Base-by-base conservation (phyloP, 2,888 invertebrate genomes). In the Tachina fera region DNA sequence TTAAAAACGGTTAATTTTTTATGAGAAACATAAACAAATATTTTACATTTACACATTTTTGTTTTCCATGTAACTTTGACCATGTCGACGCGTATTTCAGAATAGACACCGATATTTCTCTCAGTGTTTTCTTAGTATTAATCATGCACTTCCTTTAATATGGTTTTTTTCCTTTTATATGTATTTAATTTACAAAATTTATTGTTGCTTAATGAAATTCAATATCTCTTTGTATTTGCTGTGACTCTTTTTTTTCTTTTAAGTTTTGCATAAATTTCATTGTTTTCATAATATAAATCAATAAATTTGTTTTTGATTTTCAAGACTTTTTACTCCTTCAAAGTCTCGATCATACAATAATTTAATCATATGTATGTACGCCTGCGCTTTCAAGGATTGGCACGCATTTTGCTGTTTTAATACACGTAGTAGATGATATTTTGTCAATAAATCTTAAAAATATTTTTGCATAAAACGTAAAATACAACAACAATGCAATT, bases 381-480 rank as follows among this genome's bases (percentile, higher is more conserved):
- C 86, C 86, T 86, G 86, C 86, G 86, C 86, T 77, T 81, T 81
- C 81, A 83, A 86, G 86, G 86, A 86, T 86, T 80, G 86, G 86
- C 86, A 74, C 39, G 31, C 4, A 39, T 19, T 16, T 39, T 39
- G 41, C 13, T 22, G 47, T 22, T 51, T 58, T 60, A 51, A 60
- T 58, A 41, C 58, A 53, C 43, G 77, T 77, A 78, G 78, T 70
- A 83, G 77, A 72, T 82, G 76, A 68, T 22, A 22, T 78, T 83
- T 74, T 71, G 82, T 83, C 83, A 83, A 83, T 83, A 83, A 83
- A 83, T 83, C 77, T 83, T 83, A 67, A 60, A 75, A 75, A 79
- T 79, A 82, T 82, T 82, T 82, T 53, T 82, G 77, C 83, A 77
- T 83, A 83, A 72, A 67, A 51, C 67, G 11, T 43, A 10, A 56